phyloP scores from a whole-genome alignment of 2,888 invertebrate species.

The Monoplex corrugatus region DNA sequence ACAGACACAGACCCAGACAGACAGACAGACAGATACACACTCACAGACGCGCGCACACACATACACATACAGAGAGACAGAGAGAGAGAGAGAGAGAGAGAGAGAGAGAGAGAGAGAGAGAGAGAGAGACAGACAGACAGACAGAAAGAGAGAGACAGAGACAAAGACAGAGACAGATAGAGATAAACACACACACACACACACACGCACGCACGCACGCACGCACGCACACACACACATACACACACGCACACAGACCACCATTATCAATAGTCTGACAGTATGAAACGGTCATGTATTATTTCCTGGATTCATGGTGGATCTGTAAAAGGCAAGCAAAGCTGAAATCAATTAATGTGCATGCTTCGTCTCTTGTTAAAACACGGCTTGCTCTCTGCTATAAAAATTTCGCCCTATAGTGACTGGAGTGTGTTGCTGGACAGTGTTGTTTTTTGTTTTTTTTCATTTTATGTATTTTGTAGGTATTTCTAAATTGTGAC shows the following conservation, averaged over 20 bases:
- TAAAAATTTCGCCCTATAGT: neutral
- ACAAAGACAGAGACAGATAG: neutral
- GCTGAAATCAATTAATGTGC: neutral
- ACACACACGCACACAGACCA: neutral
- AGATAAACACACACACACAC: neutral
- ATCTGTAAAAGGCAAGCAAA: neutral
- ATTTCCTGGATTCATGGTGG: neutral
- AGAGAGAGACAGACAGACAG: slow-evolving; percentile 20
- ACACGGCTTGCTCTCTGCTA: neutral
- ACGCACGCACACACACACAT: neutral
- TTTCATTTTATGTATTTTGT: too few species aligned
- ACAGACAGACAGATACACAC: neutral
- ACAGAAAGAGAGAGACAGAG: neutral
- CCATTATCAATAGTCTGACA: neutral
- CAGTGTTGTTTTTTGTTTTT: too few species aligned
- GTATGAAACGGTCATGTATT: neutral
- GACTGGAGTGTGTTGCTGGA: too few species aligned
- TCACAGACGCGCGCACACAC: neutral
- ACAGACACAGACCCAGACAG: neutral
- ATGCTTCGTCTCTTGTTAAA: neutral
- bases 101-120: neutral
- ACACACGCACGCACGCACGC: neutral
- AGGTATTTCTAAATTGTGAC: too few species aligned
- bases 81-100: neutral
- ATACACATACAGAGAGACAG: neutral